A percentile compares a stretch with the other conserved stretches of the same genome.
Evolutionary conservation across 2,113 vertebrate genomes (phyloP).

Genomic region (Dromiciops gliroides): DNA sequence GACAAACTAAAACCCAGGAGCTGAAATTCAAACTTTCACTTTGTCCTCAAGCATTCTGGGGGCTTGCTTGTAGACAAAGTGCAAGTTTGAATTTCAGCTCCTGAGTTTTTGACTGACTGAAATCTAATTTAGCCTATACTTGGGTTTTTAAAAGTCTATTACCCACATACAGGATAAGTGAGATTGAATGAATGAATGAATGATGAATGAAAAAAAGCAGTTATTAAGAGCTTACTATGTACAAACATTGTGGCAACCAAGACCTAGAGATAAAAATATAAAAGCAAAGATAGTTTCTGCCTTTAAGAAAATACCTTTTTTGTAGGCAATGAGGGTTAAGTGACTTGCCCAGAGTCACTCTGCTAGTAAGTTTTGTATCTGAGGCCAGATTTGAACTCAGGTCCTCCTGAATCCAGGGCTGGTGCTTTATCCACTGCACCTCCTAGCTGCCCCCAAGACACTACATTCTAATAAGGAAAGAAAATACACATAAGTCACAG

Average conservation of each 20-base stretch:
- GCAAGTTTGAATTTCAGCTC: background rate
- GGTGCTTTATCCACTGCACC: too few relatives aligned
- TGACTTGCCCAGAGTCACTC: too few relatives aligned
- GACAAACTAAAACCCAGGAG: background rate
- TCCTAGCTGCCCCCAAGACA: background rate
- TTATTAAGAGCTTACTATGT: background rate
- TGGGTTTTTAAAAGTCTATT: background rate
- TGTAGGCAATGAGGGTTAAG: too few relatives aligned
- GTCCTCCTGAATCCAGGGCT: too few relatives aligned
- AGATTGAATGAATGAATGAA: background rate
- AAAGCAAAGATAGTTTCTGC: background rate
- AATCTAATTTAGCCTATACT: background rate
- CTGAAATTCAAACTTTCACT: background rate
- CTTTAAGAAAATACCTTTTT: too few relatives aligned
- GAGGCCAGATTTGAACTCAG: too few relatives aligned
- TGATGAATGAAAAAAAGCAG: background rate
- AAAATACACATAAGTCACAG: background rate
- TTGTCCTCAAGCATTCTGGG: too few relatives aligned
- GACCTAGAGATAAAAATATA: background rate
- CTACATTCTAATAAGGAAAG: background rate
- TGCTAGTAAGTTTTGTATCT: too few relatives aligned
- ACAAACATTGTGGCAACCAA: background rate
- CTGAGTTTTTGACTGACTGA: background rate
- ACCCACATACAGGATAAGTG: background rate
- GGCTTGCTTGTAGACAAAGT: background rate